A percentile compares a stretch with the other conserved stretches of the same genome.
These are phyloP conservation scores for Bolborhynchus lineola DNA, from an alignment of 2,113 vertebrate species.

Conservation along the genomic window DNA sequence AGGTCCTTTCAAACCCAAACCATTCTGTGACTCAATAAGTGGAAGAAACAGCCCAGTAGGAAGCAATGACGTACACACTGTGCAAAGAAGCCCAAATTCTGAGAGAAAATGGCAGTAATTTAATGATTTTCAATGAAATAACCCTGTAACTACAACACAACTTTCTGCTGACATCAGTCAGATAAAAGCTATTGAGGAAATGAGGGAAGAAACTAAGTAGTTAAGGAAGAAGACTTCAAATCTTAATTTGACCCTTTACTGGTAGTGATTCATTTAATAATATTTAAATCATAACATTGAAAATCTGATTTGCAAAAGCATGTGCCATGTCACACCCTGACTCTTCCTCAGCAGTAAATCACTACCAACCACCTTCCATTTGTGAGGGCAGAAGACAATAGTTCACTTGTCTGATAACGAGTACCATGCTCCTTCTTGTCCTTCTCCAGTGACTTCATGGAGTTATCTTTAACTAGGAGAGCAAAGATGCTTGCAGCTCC, in stretches of 20 bases:
- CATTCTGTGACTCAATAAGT: background rate
- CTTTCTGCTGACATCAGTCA: background rate
- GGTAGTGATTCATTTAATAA: background rate
- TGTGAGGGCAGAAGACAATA: background rate
- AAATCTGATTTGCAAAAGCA: background rate
- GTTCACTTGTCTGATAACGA: background rate
- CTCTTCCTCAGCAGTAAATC: background rate
- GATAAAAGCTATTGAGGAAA: background rate
- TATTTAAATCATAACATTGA: background rate
- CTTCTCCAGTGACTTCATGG: background rate
- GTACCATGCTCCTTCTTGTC: background rate
- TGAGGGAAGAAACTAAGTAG: background rate
- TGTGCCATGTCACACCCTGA: background rate
- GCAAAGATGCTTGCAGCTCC: background rate
- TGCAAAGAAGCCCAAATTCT: background rate
- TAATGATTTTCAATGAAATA: background rate
- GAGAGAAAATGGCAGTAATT: background rate
- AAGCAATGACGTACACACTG: background rate
- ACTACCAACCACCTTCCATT: background rate
- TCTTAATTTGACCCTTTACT: background rate
- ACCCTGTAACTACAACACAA: background rate
- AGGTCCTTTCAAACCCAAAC: background rate
- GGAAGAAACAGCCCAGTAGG: background rate
- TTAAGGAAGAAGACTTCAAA: background rate
- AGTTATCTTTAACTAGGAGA: background rate